Evolutionary conservation across 2,113 vertebrate genomes (phyloP).

Genomic region (Guaruba guarouba): DNA sequence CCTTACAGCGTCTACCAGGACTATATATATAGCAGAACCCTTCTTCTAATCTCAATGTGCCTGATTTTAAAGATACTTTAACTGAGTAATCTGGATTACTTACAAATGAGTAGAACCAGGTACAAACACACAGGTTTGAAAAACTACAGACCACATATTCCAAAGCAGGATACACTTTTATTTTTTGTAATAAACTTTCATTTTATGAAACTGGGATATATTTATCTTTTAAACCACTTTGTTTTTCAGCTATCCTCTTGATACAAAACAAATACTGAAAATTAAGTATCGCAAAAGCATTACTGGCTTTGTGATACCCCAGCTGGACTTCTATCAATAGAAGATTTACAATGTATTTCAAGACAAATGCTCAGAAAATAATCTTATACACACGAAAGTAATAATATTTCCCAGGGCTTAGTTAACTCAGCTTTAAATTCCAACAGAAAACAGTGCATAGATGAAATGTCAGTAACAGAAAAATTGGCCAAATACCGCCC

Average conservation of each 20-base stretch:
- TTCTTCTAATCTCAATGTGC: constrained; percentile 12
- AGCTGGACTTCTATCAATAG: background rate
- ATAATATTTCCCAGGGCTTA: background rate
- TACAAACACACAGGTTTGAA: background rate
- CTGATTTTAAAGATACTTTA: background rate
- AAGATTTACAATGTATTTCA: background rate
- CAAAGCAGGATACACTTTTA: background rate
- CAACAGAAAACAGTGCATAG: background rate
- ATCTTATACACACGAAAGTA: background rate
- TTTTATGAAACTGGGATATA: background rate
- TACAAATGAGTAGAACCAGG: background rate
- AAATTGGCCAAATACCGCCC: background rate
- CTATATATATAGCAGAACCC: constrained; percentile 44
- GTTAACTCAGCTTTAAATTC: background rate
- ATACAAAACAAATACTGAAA: background rate
- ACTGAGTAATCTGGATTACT: constrained; percentile 33
- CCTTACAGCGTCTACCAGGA: background rate
- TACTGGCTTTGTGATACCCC: background rate
- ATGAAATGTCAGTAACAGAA: background rate
- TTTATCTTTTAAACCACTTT: background rate
- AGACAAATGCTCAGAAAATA: background rate
- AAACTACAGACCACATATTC: background rate
- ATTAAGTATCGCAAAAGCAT: background rate
- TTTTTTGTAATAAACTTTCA: background rate
- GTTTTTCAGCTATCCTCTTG: background rate